Conservation (phyloP, 2,888 invertebrate species). For the Orthosia cruda region DNA sequence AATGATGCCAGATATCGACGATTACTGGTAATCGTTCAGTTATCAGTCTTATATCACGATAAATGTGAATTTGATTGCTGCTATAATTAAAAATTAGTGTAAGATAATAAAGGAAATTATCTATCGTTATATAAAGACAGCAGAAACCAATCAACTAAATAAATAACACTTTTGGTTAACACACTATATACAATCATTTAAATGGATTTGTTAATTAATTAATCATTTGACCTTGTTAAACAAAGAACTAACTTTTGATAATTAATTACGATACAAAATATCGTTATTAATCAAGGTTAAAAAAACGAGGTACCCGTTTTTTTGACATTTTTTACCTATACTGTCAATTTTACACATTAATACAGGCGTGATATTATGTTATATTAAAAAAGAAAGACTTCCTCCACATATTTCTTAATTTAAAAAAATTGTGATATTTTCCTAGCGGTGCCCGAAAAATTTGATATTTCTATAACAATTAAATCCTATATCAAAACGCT, state of each 20-base stretch:
- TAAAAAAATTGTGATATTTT: no score
- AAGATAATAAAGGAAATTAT: conserved; percentile 54
- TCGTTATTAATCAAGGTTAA: conserved; percentile 3
- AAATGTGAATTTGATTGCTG: conserved; percentile 63
- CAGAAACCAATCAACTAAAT: conserved; percentile 40
- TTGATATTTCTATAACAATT: no score
- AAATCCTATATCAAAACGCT: no score
- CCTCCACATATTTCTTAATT: no score
- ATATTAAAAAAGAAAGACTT: no score
- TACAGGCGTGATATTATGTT: no score
- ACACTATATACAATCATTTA: conserved; percentile 26
- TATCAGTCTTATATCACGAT: conserved; percentile 70
- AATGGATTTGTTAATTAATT: conserved; percentile 19
- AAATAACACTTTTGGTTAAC: conserved; percentile 10
- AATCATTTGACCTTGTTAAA: conserved; percentile 8
- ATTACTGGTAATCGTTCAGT: conserved; percentile 73
- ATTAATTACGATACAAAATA: conserved; percentile 13
- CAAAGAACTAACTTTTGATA: background rate
- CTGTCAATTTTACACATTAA: no score
- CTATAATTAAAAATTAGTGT: conserved; percentile 61
- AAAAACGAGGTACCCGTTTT: no score
- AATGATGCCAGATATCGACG: conserved; percentile 66
- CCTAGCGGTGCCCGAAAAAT: no score
- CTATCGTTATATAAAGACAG: conserved; percentile 48
- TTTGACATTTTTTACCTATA: no score